A percentile compares a stretch with the other conserved stretches of the same genome.
Evolutionary conservation across 2,113 vertebrate genomes (phyloP).

Genomic region (Piaya cayana): DNA sequence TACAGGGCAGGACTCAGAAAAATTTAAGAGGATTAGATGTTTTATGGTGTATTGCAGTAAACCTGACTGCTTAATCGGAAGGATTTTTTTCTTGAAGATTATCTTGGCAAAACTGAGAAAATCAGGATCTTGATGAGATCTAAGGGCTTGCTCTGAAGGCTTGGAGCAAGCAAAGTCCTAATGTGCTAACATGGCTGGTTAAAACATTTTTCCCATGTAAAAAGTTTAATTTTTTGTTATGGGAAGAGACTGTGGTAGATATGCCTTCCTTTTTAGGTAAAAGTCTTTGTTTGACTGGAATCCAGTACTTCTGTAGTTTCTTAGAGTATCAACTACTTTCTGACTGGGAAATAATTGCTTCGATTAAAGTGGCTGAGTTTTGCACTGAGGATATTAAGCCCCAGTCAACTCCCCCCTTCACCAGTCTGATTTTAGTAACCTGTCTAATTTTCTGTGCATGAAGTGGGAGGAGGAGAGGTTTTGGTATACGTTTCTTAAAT

Average conservation of each 20-base stretch:
- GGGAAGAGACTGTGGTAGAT: background rate
- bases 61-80: conserved; percentile 33
- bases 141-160: background rate
- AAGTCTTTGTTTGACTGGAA: background rate
- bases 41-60: background rate
- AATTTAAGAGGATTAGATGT: conserved; percentile 20
- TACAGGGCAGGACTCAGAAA: background rate
- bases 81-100: conserved; percentile 24
- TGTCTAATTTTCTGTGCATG: background rate
- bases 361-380: background rate
- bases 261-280: background rate
- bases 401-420: background rate
- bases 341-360: conserved; percentile 40
- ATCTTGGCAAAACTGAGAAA: conserved; percentile 31
- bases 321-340: conserved; percentile 7
- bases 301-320: background rate
- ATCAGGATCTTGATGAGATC: background rate
- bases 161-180: background rate
- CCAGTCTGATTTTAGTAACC: background rate
- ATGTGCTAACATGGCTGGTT: background rate
- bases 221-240: background rate
- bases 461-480: background rate
- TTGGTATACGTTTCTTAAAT: background rate
- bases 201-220: background rate
- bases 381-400: background rate